A percentile compares a stretch with the other conserved stretches of the same genome.
phyloP scores from a whole-genome alignment of 2,888 invertebrate genomes.

The Eupsilia transversa region DNA sequence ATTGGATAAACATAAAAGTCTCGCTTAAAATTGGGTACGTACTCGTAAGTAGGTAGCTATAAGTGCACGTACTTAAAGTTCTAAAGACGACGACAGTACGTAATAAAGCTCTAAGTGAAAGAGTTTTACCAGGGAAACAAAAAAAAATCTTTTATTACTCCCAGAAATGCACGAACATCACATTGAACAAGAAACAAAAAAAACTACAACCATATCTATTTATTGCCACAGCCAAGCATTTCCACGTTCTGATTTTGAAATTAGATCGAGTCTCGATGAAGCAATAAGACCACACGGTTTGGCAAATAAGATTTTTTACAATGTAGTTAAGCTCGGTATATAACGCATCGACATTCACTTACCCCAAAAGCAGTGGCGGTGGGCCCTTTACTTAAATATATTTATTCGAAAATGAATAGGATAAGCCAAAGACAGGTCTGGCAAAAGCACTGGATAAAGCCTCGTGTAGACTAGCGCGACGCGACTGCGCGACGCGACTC shows the following conservation, averaged over 20 bases:
- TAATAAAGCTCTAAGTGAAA: slow-evolving; percentile 15
- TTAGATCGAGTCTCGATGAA: background rate
- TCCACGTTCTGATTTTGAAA: slow-evolving; percentile 6
- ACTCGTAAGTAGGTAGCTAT: slow-evolving; percentile 3
- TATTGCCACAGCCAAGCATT: background rate
- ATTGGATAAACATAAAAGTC: slow-evolving; percentile 52
- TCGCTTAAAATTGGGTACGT: slow-evolving; percentile 17
- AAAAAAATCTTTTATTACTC: too few relatives aligned
- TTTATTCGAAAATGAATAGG: background rate
- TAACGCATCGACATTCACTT: background rate
- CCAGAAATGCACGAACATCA: too few relatives aligned
- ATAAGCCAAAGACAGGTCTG: background rate
- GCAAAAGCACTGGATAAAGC: background rate
- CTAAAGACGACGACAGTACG: slow-evolving; percentile 3
- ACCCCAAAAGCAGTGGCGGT: background rate
- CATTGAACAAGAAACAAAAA: too few relatives aligned
- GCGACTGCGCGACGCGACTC: too few relatives aligned
- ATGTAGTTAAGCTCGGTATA: background rate
- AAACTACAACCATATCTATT: too few relatives aligned
- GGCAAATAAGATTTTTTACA: background rate
- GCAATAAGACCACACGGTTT: too few relatives aligned
- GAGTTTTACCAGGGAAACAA: background rate
- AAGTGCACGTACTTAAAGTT: slow-evolving; percentile 21
- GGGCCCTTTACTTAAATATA: background rate
- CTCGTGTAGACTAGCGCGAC: too few relatives aligned